phyloP scores from a whole-genome alignment of 1,140 invertebrate species.

The Listronotus bonariensis region DNA sequence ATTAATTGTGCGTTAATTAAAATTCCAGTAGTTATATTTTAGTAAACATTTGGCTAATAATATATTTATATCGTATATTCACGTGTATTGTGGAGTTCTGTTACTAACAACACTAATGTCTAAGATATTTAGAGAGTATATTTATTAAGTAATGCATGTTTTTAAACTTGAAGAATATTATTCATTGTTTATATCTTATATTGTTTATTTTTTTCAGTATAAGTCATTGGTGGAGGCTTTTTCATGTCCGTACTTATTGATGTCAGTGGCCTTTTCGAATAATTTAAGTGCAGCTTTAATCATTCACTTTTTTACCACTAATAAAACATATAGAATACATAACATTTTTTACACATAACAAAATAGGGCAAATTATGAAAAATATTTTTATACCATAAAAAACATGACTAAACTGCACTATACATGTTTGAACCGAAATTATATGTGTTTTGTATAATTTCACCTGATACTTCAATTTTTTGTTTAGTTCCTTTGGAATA shows the following conservation, averaged over 20 bases:
- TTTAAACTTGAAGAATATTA: not conserved
- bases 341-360: no score
- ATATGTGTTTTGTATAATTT: slow-evolving; percentile 1
- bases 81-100: slow-evolving; percentile 7
- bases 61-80: slow-evolving; percentile 13
- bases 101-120: slow-evolving; percentile 1
- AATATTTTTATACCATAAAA: slow-evolving; percentile 33
- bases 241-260: slow-evolving; percentile 52
- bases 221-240: slow-evolving; percentile 54
- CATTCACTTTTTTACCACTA: slow-evolving; percentile 7
- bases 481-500: slow-evolving; percentile 6
- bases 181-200: slow-evolving; percentile 20
- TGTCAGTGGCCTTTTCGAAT: slow-evolving; percentile 43
- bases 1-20: not conserved
- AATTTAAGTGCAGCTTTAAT: slow-evolving; percentile 37
- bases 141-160: slow-evolving; percentile 3
- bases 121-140: not conserved
- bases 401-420: slow-evolving; percentile 33
- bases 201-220: slow-evolving; percentile 53
- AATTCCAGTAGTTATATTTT: not conserved
- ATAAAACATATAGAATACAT: not conserved
- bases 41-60: slow-evolving; percentile 5
- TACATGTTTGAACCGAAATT: not conserved
- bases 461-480: slow-evolving; percentile 4
- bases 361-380: not conserved